These are phyloP conservation scores for Gephyroberyx darwinii DNA, from an alignment of 2,797 vertebrate genomes.

Conservation along the genomic window DNA sequence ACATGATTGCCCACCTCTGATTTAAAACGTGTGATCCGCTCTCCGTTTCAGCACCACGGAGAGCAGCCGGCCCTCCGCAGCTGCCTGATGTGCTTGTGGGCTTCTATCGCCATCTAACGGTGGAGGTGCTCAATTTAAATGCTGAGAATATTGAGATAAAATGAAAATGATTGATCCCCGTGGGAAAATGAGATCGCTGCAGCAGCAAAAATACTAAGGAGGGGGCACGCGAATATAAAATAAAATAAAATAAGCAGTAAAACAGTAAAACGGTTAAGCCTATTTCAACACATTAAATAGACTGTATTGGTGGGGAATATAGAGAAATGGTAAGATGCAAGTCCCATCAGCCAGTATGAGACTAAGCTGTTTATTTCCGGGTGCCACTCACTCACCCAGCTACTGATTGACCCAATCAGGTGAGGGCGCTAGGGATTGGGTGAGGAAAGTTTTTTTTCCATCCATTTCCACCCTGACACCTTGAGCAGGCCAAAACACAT, in stretches of 20 bases:
- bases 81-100: background rate
- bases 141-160: background rate
- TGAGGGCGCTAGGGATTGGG: slow-evolving; percentile 25
- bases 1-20: too few species aligned
- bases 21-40: background rate
- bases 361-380: background rate
- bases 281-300: too few species aligned
- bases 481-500: background rate
- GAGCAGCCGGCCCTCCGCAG: slow-evolving; percentile 17
- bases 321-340: too few species aligned
- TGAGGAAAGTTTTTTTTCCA: slow-evolving; percentile 5
- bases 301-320: too few species aligned
- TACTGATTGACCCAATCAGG: slow-evolving; percentile 61
- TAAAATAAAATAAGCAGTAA: too few species aligned
- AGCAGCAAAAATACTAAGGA: too few species aligned
- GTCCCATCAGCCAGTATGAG: slow-evolving; percentile 1
- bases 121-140: background rate
- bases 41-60: slow-evolving; percentile 67
- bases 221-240: too few species aligned
- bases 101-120: slow-evolving; percentile 48
- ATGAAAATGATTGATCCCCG: background rate
- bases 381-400: background rate
- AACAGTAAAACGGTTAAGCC: too few species aligned
- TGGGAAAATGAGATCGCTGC: background rate
- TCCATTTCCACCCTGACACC: slow-evolving; percentile 37